phyloP scores from a whole-genome alignment of 1,140 invertebrate species.

The Sinella curviseta region DNA sequence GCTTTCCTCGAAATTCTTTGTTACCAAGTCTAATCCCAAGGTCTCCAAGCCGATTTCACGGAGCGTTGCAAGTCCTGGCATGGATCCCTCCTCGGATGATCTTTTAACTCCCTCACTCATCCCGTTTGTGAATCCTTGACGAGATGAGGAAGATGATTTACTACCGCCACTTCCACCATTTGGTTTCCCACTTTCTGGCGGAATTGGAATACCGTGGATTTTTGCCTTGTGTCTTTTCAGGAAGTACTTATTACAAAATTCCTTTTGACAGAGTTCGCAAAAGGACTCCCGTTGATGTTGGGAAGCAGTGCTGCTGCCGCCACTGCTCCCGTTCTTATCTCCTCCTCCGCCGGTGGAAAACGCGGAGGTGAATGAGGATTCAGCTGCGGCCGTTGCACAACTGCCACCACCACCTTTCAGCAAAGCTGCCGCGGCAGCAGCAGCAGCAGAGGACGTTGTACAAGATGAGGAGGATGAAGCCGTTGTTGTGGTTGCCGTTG shows the following conservation, averaged over 20 bases:
- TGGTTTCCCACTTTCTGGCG: constrained; percentile 32
- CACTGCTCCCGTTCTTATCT: background rate
- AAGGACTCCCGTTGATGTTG: constrained; percentile 30
- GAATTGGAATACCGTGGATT: constrained; percentile 74
- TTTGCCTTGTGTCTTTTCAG: constrained; percentile 94
- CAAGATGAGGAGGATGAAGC: background rate
- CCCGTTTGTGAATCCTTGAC: constrained; percentile 34
- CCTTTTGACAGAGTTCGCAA: constrained; percentile 95
- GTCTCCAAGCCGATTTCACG: constrained; percentile 32
- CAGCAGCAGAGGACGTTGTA: background rate
- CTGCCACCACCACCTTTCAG: background rate
- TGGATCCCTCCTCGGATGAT: background rate
- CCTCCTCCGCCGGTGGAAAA: background rate
- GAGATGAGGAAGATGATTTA: background rate
- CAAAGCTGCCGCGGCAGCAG: background rate
- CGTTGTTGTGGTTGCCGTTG: background rate
- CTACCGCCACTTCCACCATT: constrained; percentile 18
- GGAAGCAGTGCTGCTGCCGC: background rate
- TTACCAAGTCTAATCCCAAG: constrained; percentile 39
- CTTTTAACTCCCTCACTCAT: constrained; percentile 29
- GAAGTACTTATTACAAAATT: constrained; percentile 99
- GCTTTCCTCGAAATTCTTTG: constrained; percentile 34
- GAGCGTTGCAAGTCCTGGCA: constrained; percentile 30
- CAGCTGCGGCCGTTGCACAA: background rate
- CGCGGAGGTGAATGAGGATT: background rate